Evolutionary conservation across 2,888 invertebrate species (phyloP), one percentile per base, ranked within the genome.

Genomic region (Penaeus monodon): DNA sequence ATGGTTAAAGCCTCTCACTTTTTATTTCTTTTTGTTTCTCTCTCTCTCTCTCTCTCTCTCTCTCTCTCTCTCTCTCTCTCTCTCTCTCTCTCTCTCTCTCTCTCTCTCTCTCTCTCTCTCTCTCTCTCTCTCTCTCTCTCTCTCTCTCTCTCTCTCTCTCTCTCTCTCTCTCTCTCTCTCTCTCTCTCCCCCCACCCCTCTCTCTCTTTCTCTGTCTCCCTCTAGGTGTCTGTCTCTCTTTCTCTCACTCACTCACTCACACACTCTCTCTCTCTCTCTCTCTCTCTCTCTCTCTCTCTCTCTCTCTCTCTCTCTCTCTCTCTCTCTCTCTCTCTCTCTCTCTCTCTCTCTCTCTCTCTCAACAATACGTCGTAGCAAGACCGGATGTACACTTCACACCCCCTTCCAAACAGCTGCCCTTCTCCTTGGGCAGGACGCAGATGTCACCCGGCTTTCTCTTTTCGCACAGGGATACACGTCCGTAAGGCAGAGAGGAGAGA

Each of bases 61-160:
- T 74, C 38, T 38, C 14, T 38, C 22, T 14, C 38, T n/a, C 73
- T 70, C 81, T 81, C 70, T 68, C 70, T 70, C 70, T 81, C 81
- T 68, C 57, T 44, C 81, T 81, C 49, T 70, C 81, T 68, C 57
- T 81, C 70, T 70, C 44, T 68, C 70, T 68, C 73, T 68, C 70
- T 70, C 57, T 81, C 70, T 70, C 10, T 49, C 49, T 49, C 2
- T 49, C 49, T 49, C 33, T 3, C 33, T 74, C 74, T 4, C 33
- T 7, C 6, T 74, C 74, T 33, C 33, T 74, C 10, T 33, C 33
- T 33, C 33, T 74, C 74, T n/a, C n/a, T n/a, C n/a, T n/a, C n/a
- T n/a, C n/a, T n/a, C n/a, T n/a, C n/a, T n/a, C n/a, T n/a, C n/a
- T 44, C 74, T 44, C 74, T 38, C 14, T 38, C 38, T 44, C 74